Evolutionary conservation across 2,113 vertebrate genomes (phyloP), one percentile per base, ranked within the genome.

Genomic region (Columbina picui): DNA sequence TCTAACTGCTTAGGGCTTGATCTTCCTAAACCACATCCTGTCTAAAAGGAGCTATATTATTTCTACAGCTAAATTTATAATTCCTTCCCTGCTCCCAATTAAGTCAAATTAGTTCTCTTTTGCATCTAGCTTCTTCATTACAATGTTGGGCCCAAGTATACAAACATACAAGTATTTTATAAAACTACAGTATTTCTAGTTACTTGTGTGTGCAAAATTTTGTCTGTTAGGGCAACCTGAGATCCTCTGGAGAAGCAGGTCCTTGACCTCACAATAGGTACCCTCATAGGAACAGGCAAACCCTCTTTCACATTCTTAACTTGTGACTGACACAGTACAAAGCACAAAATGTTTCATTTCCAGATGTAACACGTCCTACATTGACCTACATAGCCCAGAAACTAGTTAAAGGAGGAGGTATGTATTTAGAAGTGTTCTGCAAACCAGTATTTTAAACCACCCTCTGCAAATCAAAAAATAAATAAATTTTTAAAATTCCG

Each of bases 21-120:
- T 96, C 89, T 79, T 94, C 63, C 74, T 78, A 94, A 97, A 91
- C 70, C 6, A 15, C 36, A 73, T 53, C 26, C 38, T 73, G 53
- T 73, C 83, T 79, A 78, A 76, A 93, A 89, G 41, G 7, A 85
- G 52, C 32, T 69, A 29, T 36, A 86, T 85, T 85, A 79, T 85
- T 96, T 86, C 64, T 87, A 78, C 49, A 88, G 38, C 12, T 4
- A 89, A 86, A 83, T 60, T 93, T 84, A 60, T 78, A 70, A 78
- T 86, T 92, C 68, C 30, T 91, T 90, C 34, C 43, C 73, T 78
- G 76, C 36, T 94, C 69, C 27, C 36, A 93, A 64, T 96, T 94
- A 96, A 84, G 45, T 81, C 60, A 90, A 94, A 95, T 88, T 81
- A 86, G 80, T 50, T 85, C 39, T 90, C 43, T 84, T 27, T 67